A percentile compares a stretch with the other conserved stretches of the same genome.
These are phyloP conservation scores for Amniataba percoides DNA, from an alignment of 2,797 vertebrate genomes.

Conservation along the genomic window DNA sequence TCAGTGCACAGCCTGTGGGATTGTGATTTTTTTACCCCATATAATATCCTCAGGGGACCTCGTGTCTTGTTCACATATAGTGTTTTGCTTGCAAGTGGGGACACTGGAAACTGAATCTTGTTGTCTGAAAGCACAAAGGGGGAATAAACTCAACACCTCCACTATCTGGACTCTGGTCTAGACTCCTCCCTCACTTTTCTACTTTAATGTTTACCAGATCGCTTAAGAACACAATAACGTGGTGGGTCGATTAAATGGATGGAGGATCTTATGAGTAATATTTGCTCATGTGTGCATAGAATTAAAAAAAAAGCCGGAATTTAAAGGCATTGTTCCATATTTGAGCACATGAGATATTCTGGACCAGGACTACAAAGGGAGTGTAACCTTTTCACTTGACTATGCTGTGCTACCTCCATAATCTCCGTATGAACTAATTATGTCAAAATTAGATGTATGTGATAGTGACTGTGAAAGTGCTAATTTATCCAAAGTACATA, in stretches of 20 bases:
- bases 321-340: background rate
- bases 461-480: background rate
- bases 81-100: background rate
- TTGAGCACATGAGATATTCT: background rate
- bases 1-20: background rate
- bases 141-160: background rate
- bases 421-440: background rate
- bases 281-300: background rate
- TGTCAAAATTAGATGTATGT: background rate
- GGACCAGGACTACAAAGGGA: background rate
- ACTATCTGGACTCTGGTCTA: background rate
- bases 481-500: background rate
- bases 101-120: background rate
- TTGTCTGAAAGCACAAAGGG: background rate
- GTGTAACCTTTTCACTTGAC: too few species aligned
- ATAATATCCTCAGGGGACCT: background rate
- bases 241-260: background rate
- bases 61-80: background rate
- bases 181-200: background rate
- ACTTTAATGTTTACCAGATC: background rate
- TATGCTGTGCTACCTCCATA: too few species aligned
- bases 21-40: background rate
- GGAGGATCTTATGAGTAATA: background rate
- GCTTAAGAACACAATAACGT: background rate
- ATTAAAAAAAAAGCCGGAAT: too few species aligned